phyloP scores from a whole-genome alignment of 2,888 invertebrate species.

The Drosophila paranaensis region DNA sequence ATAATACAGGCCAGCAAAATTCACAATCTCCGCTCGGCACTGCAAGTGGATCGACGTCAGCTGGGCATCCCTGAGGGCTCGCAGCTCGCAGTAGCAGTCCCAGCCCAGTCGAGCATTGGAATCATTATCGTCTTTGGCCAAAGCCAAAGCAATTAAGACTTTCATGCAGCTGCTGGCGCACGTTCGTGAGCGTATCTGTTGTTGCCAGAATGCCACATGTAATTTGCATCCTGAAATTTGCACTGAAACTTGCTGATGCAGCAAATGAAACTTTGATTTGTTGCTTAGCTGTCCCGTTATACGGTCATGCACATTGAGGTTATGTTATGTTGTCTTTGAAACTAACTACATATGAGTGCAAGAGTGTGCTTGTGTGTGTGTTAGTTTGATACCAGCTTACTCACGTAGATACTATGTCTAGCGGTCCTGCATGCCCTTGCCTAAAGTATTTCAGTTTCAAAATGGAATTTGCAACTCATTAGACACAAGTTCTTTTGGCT shows the following conservation, averaged over 20 bases:
- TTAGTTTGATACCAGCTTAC: slow-evolving; percentile 28
- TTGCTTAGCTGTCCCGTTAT: slow-evolving; percentile 55
- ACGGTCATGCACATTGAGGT: slow-evolving; percentile 66
- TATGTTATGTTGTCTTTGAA: slow-evolving; percentile 33
- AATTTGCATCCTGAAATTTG: slow-evolving; percentile 65
- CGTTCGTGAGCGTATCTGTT: slow-evolving; percentile 13
- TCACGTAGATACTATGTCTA: slow-evolving; percentile 55
- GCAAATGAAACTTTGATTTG: slow-evolving; percentile 71
- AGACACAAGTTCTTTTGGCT: not conserved
- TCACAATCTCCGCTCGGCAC: slow-evolving; percentile 3
- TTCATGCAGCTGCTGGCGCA: slow-evolving; percentile 35
- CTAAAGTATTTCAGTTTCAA: slow-evolving; percentile 8
- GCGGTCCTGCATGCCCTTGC: slow-evolving; percentile 20
- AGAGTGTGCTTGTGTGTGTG: slow-evolving; percentile 2
- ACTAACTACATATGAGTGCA: not conserved
- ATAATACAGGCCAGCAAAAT: slow-evolving; percentile 14
- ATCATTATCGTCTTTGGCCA: slow-evolving; percentile 45
- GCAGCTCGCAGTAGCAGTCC: slow-evolving; percentile 10
- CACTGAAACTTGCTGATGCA: slow-evolving; percentile 64
- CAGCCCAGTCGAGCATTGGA: slow-evolving; percentile 23
- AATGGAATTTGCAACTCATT: slow-evolving; percentile 35
- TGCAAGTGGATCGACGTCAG: slow-evolving; percentile 13
- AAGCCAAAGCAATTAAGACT: slow-evolving; percentile 66
- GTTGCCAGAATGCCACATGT: slow-evolving; percentile 47
- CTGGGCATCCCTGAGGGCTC: slow-evolving; percentile 12